A percentile compares a stretch with the other conserved stretches of the same genome.
Evolutionary conservation across 2,113 vertebrate species (phyloP).

Genomic region (Aspiorhynchus laticeps): DNA sequence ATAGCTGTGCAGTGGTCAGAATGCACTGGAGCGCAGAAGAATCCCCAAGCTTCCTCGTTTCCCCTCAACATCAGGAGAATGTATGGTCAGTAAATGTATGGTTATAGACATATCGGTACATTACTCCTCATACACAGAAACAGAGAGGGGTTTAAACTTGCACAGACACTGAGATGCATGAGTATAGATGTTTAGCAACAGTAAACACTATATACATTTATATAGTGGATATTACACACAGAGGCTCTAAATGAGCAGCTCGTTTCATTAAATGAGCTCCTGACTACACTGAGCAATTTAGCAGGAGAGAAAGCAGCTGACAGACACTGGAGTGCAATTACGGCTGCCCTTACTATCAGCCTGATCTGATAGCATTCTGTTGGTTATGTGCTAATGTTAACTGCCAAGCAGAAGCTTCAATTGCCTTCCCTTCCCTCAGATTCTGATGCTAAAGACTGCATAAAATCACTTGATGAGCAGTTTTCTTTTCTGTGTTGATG

Average conservation of each 20-base stretch:
- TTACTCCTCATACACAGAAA: not conserved
- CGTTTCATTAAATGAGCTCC: slow-evolving; percentile 44
- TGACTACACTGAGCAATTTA: slow-evolving; percentile 12
- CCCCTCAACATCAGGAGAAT: not conserved
- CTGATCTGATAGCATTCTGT: slow-evolving; percentile 11
- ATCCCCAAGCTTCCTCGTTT: slow-evolving; percentile 62
- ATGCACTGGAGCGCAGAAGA: slow-evolving; percentile 60
- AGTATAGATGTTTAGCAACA: not conserved
- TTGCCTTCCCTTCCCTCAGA: not conserved
- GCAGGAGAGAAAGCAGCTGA: slow-evolving; percentile 24
- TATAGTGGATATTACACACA: not conserved
- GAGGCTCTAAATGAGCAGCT: slow-evolving; percentile 27
- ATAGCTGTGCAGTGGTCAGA: slow-evolving; percentile 45
- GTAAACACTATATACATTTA: not conserved
- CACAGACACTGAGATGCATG: not conserved
- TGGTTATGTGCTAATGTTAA: slow-evolving; percentile 7
- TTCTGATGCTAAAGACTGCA: not conserved
- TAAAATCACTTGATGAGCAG: not conserved
- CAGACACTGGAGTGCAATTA: slow-evolving; percentile 41
- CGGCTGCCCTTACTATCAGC: slow-evolving; percentile 10
- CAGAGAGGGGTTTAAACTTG: not conserved
- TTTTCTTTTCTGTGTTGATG: not conserved
- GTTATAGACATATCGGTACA: not conserved
- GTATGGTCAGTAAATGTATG: not conserved
- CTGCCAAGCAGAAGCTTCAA: slow-evolving; percentile 1